phyloP scores from a whole-genome alignment of 1,140 invertebrate species.

The Aphis gossypii region DNA sequence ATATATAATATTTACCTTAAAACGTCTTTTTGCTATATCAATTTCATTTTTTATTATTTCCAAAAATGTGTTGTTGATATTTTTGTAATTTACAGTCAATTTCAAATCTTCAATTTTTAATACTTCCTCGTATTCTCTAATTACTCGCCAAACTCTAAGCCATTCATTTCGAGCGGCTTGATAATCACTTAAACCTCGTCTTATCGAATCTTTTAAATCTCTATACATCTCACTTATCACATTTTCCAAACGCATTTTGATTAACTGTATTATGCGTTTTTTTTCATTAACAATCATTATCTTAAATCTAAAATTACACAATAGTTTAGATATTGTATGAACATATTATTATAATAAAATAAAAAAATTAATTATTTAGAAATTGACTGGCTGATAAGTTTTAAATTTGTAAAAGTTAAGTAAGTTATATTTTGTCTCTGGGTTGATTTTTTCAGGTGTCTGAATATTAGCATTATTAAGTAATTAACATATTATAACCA shows the following conservation, averaged over 20 bases:
- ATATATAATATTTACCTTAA: neutral
- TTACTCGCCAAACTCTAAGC: neutral
- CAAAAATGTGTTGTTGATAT: neutral
- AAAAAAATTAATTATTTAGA: neutral
- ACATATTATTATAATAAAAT: neutral
- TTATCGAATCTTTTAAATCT: neutral
- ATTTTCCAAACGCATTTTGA: neutral
- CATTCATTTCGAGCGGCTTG: neutral
- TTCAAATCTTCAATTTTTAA: neutral
- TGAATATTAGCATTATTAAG: no score
- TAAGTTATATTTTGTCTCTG: no score
- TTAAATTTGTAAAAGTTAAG: no score
- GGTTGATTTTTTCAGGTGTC: no score
- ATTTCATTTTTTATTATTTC: neutral
- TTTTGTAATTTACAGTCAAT: neutral
- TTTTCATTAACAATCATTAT: neutral
- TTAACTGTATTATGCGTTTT: neutral
- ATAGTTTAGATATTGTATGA: neutral
- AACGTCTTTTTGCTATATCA: neutral
- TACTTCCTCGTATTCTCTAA: neutral
- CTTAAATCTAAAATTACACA: constrained; percentile 10
- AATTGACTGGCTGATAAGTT: no score
- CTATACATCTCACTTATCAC: neutral
- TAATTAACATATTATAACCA: no score
- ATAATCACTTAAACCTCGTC: neutral